Evolutionary conservation across 2,888 invertebrate species (phyloP).

Genomic region (Tanytarsus gracilentus): DNA sequence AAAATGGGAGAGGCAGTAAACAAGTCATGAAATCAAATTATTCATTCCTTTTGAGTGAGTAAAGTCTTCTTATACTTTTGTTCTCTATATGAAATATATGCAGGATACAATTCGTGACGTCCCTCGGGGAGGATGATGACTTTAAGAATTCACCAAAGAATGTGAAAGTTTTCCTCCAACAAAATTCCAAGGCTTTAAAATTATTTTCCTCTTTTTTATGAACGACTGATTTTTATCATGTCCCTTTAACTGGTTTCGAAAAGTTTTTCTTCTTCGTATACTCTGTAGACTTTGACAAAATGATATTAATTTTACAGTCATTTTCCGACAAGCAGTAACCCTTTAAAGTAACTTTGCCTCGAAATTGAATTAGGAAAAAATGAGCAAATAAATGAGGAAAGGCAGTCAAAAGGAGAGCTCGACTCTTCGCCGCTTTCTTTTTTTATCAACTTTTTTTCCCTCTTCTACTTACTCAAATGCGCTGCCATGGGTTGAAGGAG

Average conservation of each 20-base stretch:
- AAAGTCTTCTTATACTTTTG: background rate
- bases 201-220: background rate
- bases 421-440: background rate
- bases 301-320: slow-evolving; percentile 26
- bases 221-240: slow-evolving; percentile 4
- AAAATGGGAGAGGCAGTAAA: background rate
- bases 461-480: background rate
- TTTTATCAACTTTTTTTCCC: background rate
- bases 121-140: slow-evolving; percentile 6
- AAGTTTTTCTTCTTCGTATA: background rate
- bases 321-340: slow-evolving; percentile 16
- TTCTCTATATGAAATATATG: background rate
- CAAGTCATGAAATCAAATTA: slow-evolving; percentile 13
- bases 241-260: background rate
- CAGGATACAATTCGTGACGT: slow-evolving; percentile 8
- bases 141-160: too few species aligned
- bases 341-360: slow-evolving; percentile 20
- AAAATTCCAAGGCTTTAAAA: too few species aligned
- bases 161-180: too few species aligned
- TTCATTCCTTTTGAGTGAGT: background rate
- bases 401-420: background rate
- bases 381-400: slow-evolving; percentile 15
- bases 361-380: slow-evolving; percentile 27
- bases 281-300: slow-evolving; percentile 1
- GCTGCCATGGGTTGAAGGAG: background rate